A percentile compares a stretch with the other conserved stretches of the same genome.
phyloP scores from a whole-genome alignment of 2,113 vertebrate genomes.

The Boleophthalmus pectinirostris region DNA sequence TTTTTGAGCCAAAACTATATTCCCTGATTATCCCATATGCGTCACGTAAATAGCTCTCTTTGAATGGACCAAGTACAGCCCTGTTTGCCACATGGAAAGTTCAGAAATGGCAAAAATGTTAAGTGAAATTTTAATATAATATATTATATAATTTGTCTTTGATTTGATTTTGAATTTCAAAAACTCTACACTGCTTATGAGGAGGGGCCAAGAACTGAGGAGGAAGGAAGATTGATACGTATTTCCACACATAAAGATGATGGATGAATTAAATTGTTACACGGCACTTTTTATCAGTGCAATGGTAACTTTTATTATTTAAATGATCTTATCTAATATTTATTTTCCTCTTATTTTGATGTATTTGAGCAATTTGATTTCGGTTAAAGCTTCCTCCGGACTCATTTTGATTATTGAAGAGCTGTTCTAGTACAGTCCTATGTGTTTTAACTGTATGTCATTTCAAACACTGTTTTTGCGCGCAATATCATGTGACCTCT shows the following conservation, averaged over 20 bases:
- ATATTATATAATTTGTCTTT: background rate
- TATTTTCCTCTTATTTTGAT: background rate
- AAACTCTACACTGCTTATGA: background rate
- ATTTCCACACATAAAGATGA: background rate
- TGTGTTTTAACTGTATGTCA: conserved; percentile 2
- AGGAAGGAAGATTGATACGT: background rate
- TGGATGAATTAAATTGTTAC: background rate
- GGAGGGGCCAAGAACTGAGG: conserved; percentile 1
- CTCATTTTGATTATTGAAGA: conserved; percentile 11
- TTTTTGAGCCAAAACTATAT: background rate
- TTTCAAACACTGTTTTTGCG: conserved; percentile 22
- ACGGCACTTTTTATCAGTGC: background rate
- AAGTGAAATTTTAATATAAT: background rate
- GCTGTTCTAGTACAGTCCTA: conserved; percentile 30
- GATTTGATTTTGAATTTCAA: background rate
- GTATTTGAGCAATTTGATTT: background rate
- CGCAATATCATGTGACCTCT: background rate
- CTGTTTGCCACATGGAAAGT: background rate
- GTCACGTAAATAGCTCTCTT: background rate
- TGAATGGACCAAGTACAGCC: conserved; percentile 8
- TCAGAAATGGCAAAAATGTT: background rate
- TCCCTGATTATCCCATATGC: background rate
- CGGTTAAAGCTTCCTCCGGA: background rate
- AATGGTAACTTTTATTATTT: background rate
- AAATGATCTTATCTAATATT: background rate